These are phyloP conservation scores for Cryptophagus acutangulus DNA, from an alignment of 2,888 invertebrate species.

Conservation along the genomic window DNA sequence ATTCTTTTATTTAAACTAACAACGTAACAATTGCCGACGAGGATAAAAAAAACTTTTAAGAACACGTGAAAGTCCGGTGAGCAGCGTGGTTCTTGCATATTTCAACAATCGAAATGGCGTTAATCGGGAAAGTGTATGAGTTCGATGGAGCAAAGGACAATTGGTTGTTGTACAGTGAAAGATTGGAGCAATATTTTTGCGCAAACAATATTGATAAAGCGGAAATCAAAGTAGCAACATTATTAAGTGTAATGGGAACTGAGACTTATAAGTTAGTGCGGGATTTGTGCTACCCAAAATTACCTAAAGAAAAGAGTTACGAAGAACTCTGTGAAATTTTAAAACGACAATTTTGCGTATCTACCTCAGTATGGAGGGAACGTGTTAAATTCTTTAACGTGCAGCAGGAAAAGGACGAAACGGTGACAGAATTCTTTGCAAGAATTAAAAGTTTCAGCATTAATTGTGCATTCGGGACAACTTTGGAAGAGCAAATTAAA, in stretches of 20 bases:
- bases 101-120: no score
- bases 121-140: background rate
- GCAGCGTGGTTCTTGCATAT: no score
- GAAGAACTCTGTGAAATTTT: background rate
- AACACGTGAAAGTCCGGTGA: no score
- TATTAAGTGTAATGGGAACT: background rate
- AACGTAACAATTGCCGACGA: no score
- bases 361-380: background rate
- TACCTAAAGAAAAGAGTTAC: slow-evolving; percentile 2
- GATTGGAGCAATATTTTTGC: slow-evolving; percentile 5
- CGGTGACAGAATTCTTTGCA: slow-evolving; percentile 3
- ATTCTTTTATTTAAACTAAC: no score
- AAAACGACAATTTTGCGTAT: background rate
- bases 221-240: slow-evolving; percentile 2
- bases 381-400: background rate
- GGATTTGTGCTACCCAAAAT: slow-evolving; percentile 2
- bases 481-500: background rate
- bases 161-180: slow-evolving; percentile 4
- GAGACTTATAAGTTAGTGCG: background rate
- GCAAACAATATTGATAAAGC: slow-evolving; percentile 4
- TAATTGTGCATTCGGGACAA: background rate
- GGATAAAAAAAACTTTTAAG: no score
- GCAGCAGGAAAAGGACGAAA: background rate
- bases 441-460: background rate
- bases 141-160: background rate